Conservation (phyloP, 2,797 vertebrate genomes). For the Petrocephalus schoutedeni region DNA sequence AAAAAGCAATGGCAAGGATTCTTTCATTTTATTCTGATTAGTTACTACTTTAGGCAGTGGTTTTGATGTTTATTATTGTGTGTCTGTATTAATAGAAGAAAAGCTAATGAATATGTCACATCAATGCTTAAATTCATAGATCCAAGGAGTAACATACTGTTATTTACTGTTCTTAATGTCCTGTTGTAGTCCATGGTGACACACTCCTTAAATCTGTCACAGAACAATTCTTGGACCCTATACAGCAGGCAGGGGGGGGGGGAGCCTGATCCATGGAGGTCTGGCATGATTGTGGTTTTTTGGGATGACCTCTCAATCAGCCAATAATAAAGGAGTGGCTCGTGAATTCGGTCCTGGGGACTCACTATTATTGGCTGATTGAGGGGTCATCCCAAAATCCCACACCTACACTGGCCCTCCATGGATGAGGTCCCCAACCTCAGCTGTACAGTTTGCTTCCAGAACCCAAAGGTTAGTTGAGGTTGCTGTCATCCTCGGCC, state of each 20-base stretch:
- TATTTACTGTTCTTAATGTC: background rate
- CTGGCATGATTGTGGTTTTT: background rate
- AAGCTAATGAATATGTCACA: background rate
- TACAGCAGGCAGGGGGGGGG: background rate
- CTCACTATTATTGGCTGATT: background rate
- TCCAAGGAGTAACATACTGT: background rate
- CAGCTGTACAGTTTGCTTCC: background rate
- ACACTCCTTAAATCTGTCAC: background rate
- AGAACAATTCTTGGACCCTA: background rate
- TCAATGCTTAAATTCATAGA: background rate
- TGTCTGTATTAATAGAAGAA: background rate
- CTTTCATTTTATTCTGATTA: slow-evolving; percentile 5
- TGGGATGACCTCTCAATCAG: background rate
- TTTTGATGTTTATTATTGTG: background rate
- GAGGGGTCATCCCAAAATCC: background rate
- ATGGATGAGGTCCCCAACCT: background rate
- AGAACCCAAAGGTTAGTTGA: background rate
- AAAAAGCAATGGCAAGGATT: background rate
- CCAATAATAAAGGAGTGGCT: background rate
- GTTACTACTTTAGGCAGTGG: background rate
- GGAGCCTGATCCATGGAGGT: background rate
- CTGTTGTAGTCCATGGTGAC: background rate
- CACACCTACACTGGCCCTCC: background rate
- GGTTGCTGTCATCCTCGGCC: background rate
- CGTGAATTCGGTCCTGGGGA: background rate